These are phyloP conservation scores for Epinephelus awoara DNA, from an alignment of 2,797 vertebrate genomes.

Conservation along the genomic window DNA sequence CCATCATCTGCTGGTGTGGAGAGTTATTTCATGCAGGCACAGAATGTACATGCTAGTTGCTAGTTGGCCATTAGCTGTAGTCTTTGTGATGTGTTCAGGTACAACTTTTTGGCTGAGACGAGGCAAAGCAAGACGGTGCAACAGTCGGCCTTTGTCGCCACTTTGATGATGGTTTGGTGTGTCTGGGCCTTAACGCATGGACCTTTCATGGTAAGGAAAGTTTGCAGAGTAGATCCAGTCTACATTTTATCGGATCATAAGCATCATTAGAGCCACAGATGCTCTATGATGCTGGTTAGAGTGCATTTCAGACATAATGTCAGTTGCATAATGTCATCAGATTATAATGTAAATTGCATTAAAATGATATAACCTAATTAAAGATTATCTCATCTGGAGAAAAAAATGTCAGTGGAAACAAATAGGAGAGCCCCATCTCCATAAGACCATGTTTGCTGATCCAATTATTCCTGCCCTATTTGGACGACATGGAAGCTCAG, in stretches of 20 bases:
- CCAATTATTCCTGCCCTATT: constrained; percentile 77
- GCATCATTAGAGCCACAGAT: constrained; percentile 58
- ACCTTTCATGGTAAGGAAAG: constrained; percentile 35
- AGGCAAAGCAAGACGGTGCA: too few relatives aligned
- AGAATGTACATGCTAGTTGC: too few relatives aligned
- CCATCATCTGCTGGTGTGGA: too few relatives aligned
- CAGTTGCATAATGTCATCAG: constrained; percentile 59
- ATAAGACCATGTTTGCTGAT: constrained; percentile 67
- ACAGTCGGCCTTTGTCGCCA: too few relatives aligned
- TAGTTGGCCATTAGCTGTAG: too few relatives aligned
- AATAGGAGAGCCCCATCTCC: constrained; percentile 54
- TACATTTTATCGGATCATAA: constrained; percentile 58
- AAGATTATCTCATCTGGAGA: constrained; percentile 54
- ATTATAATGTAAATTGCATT: constrained; percentile 66
- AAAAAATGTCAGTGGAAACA: constrained; percentile 50
- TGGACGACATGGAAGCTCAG: constrained; percentile 68
- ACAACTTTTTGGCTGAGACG: too few relatives aligned
- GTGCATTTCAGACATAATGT: constrained; percentile 63
- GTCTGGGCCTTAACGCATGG: not conserved
- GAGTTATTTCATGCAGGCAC: too few relatives aligned
- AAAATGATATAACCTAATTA: constrained; percentile 64
- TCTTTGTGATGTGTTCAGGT: too few relatives aligned
- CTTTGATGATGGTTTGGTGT: too few relatives aligned
- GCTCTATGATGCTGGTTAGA: constrained; percentile 48
- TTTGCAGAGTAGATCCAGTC: constrained; percentile 28